phyloP scores from a whole-genome alignment of 2,797 vertebrate species.

The Rhodeus uyekii region DNA sequence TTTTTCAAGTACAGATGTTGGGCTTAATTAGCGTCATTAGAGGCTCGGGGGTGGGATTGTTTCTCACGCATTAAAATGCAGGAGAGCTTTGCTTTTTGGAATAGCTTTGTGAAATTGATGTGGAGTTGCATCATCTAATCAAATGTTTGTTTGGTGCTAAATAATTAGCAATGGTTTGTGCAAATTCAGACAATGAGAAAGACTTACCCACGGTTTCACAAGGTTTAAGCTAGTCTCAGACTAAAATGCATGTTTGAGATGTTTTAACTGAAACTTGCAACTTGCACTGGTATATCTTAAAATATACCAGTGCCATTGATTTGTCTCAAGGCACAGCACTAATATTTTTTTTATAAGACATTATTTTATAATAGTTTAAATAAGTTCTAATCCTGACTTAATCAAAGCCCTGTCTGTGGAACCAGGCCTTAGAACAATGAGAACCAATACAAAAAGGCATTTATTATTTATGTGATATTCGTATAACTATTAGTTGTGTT shows the following conservation, averaged over 20 bases:
- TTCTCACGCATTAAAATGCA: constrained; percentile 13
- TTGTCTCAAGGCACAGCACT: background rate
- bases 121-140: background rate
- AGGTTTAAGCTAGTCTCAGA: background rate
- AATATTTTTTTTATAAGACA: no score
- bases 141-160: constrained; percentile 8
- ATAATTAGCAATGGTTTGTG: background rate
- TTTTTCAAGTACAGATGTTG: constrained; percentile 39
- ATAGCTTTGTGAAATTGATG: constrained; percentile 20
- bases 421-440: background rate
- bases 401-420: background rate
- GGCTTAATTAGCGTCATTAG: constrained; percentile 22
- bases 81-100: constrained; percentile 18
- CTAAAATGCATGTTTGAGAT: background rate
- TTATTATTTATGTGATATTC: background rate
- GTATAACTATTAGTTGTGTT: background rate
- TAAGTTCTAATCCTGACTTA: background rate
- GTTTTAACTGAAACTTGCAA: background rate
- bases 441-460: background rate
- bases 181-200: background rate
- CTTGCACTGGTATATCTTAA: background rate
- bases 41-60: constrained; percentile 21
- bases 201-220: no score
- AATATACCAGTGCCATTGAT: background rate
- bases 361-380: background rate